Conservation (phyloP, 2,113 vertebrate genomes). For the Phaethon lepturus region DNA sequence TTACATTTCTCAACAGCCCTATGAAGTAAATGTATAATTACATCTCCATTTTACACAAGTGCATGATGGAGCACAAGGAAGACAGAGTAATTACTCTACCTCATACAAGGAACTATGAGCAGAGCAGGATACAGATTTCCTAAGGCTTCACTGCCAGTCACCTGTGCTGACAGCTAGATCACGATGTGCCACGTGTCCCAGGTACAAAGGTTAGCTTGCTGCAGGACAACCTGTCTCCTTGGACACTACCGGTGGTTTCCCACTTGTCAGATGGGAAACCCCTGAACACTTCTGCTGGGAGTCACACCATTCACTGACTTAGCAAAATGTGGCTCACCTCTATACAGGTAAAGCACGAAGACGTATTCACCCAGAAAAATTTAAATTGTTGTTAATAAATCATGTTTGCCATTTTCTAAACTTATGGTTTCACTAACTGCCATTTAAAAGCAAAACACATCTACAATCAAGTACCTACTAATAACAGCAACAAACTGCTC, state of each 20-base stretch:
- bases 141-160: not conserved
- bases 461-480: not conserved
- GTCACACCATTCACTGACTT: not conserved
- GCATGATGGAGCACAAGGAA: not conserved
- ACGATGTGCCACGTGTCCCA: not conserved
- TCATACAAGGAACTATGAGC: not conserved
- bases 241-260: not conserved
- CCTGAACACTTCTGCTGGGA: not conserved
- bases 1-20: not conserved
- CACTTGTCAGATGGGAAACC: conserved; percentile 28
- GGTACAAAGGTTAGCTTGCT: conserved; percentile 5
- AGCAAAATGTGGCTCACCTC: conserved; percentile 9
- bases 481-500: not conserved
- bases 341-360: not conserved
- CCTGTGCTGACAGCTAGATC: not conserved
- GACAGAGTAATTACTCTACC: not conserved
- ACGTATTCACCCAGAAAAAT: not conserved
- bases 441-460: not conserved
- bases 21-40: not conserved
- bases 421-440: not conserved
- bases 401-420: not conserved
- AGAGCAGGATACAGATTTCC: not conserved
- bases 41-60: not conserved
- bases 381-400: not conserved
- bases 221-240: not conserved